phyloP scores from a whole-genome alignment of 2,888 invertebrate genomes.

The Trichacis sp. region DNA sequence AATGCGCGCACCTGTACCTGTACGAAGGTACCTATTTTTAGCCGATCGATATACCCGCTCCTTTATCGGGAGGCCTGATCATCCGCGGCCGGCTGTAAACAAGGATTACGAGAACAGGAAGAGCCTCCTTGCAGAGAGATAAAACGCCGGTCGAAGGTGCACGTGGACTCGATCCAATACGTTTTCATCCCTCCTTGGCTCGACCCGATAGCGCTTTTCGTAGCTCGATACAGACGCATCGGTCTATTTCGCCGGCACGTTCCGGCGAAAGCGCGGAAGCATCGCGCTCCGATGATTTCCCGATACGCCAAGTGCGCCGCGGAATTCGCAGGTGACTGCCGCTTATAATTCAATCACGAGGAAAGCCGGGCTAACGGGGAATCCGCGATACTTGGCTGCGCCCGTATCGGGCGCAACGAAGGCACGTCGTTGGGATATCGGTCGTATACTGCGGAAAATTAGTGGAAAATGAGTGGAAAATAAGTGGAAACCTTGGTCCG shows the following conservation, averaged over 20 bases:
- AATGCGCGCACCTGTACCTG: no score
- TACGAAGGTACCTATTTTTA: conserved; percentile 29
- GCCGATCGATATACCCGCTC: conserved; percentile 41
- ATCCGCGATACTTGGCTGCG: no score
- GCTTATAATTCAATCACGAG: conserved; percentile 28
- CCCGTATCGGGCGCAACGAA: no score
- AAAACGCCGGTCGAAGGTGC: conserved; percentile 35
- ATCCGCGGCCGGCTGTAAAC: conserved; percentile 42
- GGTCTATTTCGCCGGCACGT: conserved; percentile 29
- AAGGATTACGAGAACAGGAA: conserved; percentile 45
- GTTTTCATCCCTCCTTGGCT: conserved; percentile 22
- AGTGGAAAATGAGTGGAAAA: no score
- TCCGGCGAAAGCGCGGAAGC: conserved; percentile 35
- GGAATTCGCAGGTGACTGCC: conserved; percentile 19
- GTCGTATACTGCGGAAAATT: no score
- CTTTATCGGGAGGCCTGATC: conserved; percentile 44
- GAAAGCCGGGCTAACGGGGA: no score
- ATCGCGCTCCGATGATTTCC: conserved; percentile 36
- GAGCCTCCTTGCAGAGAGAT: conserved; percentile 39
- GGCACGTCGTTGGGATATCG: no score
- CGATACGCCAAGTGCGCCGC: conserved; percentile 29
- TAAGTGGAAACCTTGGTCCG: no score
- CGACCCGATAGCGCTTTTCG: conserved; percentile 25
- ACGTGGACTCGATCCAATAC: conserved; percentile 36
- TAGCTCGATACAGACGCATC: conserved; percentile 27